Evolutionary conservation across 2,888 invertebrate genomes (phyloP), one percentile per base, ranked within the genome.

Genomic region (Yponomeuta cagnagella): DNA sequence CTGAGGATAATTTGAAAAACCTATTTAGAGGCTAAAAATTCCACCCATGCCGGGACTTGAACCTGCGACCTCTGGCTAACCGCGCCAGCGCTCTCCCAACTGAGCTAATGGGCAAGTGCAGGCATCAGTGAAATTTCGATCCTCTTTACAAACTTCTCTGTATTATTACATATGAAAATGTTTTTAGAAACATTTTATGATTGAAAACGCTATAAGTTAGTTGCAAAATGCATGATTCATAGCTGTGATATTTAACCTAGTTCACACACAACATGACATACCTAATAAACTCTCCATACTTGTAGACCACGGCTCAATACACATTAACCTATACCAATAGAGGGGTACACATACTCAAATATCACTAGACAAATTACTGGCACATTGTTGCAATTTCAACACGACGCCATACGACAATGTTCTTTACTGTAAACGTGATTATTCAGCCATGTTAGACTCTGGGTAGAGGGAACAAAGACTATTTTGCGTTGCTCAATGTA

Each of bases 281-380:
- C 23, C 23, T 23, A 43, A 43, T 8, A 8, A 43, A 43, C 43
- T 43, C 43, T 43, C 43, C 9, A 15, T 58, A 15, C 52, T 58
- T 58, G 15, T 58, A 58, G 52, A 12, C 52, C 52, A 15, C 15
- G 52, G 52, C 12, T 58, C 15, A 58, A 58, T 58, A 58, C 15
- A 58, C 52, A 58, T 58, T 58, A 58, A 58, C 52, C 52, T 58
- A 58, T 58, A 12, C 52, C 52, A 33, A 2, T 33, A 15, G 15
- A 15, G 52, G 52, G 52, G 52, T 58, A 58, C 52, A 58, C 52
- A 58, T 58, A 58, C 52, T 58, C 52, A 58, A 58, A 58, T 58
- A 58, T 58, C 52, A 58, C 52, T 58, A 1, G 52, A 58, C 52
- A 58, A 58, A 58, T 58, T 58, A 58, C 52, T 15, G 52, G 52